Evolutionary conservation across 1,140 invertebrate species (phyloP).

Genomic region (Diplogasteroides magnus): DNA sequence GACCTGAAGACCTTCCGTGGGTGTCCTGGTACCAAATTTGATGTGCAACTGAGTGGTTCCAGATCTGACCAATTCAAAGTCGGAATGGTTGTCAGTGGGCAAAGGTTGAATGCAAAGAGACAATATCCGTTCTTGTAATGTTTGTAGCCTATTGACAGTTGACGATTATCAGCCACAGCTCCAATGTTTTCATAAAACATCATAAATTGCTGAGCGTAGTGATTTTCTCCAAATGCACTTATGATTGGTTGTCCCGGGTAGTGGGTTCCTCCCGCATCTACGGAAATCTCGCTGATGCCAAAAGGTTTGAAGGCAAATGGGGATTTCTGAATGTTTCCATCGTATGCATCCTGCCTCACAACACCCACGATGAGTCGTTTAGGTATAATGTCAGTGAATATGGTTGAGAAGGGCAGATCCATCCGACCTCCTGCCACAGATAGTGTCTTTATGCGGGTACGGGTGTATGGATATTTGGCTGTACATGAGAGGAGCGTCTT

Average conservation of each 20-base stretch:
- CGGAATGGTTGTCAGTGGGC: not conserved
- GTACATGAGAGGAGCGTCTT: not conserved
- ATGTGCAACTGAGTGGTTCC: not conserved
- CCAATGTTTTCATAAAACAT: not conserved
- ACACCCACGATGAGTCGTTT: constrained; percentile 1
- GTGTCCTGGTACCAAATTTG: not conserved
- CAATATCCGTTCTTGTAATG: not conserved
- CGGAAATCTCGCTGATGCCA: not conserved
- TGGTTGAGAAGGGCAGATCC: not conserved
- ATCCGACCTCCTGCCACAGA: not conserved
- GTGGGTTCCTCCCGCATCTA: constrained; percentile 1
- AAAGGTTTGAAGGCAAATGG: not conserved
- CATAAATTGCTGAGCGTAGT: not conserved
- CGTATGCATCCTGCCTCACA: not conserved
- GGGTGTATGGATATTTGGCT: constrained; percentile 3
- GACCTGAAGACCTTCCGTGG: not conserved
- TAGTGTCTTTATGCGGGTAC: not conserved
- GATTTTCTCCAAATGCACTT: not conserved
- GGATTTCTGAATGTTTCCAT: not conserved
- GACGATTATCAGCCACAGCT: not conserved
- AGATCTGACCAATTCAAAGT: not conserved
- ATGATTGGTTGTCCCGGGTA: not conserved
- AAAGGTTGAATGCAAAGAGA: not conserved
- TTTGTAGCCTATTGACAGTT: not conserved
- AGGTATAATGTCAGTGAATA: constrained; percentile 10